phyloP scores from a whole-genome alignment of 30 jellyfish, hydroid and myxozoan species.

The Catostylus mosaicus region DNA sequence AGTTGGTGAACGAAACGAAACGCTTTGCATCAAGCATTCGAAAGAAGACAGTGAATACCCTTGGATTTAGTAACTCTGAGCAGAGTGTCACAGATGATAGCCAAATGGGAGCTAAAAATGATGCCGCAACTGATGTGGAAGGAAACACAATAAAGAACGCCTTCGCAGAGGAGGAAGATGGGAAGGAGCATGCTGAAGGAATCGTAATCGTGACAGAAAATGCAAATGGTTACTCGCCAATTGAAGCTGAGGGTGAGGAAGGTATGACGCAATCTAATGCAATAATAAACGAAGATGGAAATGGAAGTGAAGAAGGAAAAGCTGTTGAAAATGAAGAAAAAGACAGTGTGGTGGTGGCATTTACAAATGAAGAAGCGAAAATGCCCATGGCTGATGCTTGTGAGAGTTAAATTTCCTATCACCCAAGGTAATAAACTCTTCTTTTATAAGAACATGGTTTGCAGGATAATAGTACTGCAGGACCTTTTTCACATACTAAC shows the following conservation, averaged over 20 bases:
- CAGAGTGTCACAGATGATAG: neutral
- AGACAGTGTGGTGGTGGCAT: neutral
- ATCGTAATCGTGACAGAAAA: neutral
- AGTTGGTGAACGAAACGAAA: conserved; percentile 36
- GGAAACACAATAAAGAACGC: neutral
- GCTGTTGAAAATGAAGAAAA: neutral
- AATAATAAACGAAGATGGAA: neutral
- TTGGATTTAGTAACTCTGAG: conserved; percentile 8
- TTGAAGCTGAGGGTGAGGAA: neutral
- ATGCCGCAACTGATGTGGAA: neutral
- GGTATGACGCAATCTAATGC: neutral
- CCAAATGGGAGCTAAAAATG: neutral
- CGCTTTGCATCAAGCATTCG: conserved; percentile 51
- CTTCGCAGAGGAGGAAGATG: conserved; percentile 2
- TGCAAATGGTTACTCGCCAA: neutral
- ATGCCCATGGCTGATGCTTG: neutral
- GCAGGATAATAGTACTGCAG: no score
- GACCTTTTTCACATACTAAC: no score
- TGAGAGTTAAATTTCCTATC: no score
- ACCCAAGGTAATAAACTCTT: no score
- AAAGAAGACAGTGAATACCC: conserved; percentile 35
- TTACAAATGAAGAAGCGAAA: neutral
- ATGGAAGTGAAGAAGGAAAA: no score
- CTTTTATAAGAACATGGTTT: no score
- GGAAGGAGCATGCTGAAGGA: neutral